These are phyloP conservation scores for Lagopus leucura DNA, from an alignment of 2,113 vertebrate genomes.

Conservation along the genomic window DNA sequence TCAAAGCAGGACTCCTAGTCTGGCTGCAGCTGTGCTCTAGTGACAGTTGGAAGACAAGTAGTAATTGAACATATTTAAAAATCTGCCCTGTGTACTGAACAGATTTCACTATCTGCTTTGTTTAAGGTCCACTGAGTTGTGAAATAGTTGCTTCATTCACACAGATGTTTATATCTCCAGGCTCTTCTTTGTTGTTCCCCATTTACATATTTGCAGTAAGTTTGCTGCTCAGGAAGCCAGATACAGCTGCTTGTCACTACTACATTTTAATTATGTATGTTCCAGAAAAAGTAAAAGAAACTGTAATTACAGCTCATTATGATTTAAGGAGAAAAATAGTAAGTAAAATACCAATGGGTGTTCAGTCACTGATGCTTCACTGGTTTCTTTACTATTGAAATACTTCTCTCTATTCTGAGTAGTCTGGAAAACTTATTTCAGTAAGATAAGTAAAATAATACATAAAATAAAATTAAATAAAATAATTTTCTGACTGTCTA, in stretches of 20 bases:
- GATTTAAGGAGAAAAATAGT: slow-evolving; percentile 75
- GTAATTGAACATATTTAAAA: slow-evolving; percentile 83
- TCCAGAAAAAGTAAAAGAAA: slow-evolving; percentile 60
- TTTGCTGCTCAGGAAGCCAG: slow-evolving; percentile 71
- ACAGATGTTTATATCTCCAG: slow-evolving; percentile 85
- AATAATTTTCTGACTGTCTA: neutral
- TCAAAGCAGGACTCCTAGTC: slow-evolving; percentile 66
- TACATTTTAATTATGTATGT: slow-evolving; percentile 65
- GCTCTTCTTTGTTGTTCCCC: slow-evolving; percentile 76
- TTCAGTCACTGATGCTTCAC: slow-evolving; percentile 68
- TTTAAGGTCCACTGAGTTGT: slow-evolving; percentile 86
- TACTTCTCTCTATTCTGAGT: slow-evolving; percentile 24
- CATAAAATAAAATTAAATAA: neutral
- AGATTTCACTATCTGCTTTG: slow-evolving; percentile 82
- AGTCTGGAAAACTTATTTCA: neutral
- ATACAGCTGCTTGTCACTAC: slow-evolving; percentile 49
- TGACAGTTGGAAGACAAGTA: slow-evolving; percentile 77
- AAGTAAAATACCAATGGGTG: slow-evolving; percentile 68
- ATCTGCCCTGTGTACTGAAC: slow-evolving; percentile 77
- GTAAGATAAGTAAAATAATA: neutral
- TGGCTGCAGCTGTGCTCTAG: slow-evolving; percentile 65
- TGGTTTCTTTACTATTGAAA: slow-evolving; percentile 70
- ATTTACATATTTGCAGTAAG: slow-evolving; percentile 78
- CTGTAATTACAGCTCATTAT: slow-evolving; percentile 77
- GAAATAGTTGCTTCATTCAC: slow-evolving; percentile 80